A percentile compares a stretch with the other conserved stretches of the same genome.
Conservation (phyloP, 1,140 invertebrate species). For the Drosophila kikkawai region DNA sequence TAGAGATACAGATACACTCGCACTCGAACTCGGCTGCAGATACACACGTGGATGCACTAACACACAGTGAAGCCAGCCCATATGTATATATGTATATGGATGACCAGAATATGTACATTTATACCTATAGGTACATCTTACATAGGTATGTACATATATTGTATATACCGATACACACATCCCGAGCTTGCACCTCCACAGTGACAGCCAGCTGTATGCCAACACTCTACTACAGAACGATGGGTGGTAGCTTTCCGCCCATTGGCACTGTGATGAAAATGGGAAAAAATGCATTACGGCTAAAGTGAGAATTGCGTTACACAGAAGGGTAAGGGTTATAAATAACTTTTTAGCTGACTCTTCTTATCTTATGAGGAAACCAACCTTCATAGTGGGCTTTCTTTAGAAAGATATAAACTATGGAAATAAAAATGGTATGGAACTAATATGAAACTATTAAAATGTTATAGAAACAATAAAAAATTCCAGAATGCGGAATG, state of each 20-base stretch:
- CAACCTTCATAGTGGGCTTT: not conserved
- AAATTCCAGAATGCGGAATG: too few relatives aligned
- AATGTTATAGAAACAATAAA: too few relatives aligned
- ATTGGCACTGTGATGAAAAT: slow-evolving; percentile 18
- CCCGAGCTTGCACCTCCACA: slow-evolving; percentile 42
- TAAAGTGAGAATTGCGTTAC: slow-evolving; percentile 8
- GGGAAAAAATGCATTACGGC: slow-evolving; percentile 29
- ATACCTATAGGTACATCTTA: not conserved
- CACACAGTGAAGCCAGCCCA: slow-evolving; percentile 6
- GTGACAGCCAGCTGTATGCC: slow-evolving; percentile 14
- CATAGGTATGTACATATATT: slow-evolving; percentile 27
- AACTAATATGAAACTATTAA: not conserved
- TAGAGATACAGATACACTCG: slow-evolving; percentile 22
- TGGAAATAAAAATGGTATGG: not conserved
- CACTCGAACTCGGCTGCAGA: slow-evolving; percentile 7
- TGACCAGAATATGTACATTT: slow-evolving; percentile 13
- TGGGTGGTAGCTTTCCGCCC: not conserved
- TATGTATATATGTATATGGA: slow-evolving; percentile 13
- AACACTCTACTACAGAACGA: not conserved
- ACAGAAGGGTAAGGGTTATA: not conserved
- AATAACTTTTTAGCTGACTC: not conserved
- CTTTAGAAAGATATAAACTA: not conserved
- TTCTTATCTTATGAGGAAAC: not conserved
- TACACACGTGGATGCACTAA: slow-evolving; percentile 25
- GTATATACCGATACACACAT: slow-evolving; percentile 17